Base-by-base conservation (phyloP, 2,888 invertebrate species). In the Drosophila testacea region DNA sequence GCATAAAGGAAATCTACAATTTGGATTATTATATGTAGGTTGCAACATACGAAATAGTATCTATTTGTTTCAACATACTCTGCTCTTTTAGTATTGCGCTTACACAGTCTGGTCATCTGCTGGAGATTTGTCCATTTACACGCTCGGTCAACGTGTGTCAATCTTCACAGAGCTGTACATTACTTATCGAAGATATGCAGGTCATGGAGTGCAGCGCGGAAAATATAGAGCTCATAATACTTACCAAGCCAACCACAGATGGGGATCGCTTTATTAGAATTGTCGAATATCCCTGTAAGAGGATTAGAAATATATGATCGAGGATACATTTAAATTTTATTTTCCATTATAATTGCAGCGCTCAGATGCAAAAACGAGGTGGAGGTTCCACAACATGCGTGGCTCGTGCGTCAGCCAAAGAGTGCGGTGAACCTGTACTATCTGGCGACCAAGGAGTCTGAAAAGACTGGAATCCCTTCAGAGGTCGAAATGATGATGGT, bases 401-500 rank as follows among this genome's bases (percentile, higher is more conserved):
- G 93, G 93, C 78, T 93, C 0, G 91, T 92, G 1, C 81, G 87
- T 4, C 93, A 93, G 72, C 90, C 92, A 2, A 92, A 92, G 63
- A 82, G 89, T 62, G 90, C 92, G 0, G 89, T 92, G 7, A 93
- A 92, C 79, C 79, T 93, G 11, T 93, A 92, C 61, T 93, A 92
- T 66, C 68, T 93, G 47, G 82, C 84, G 4, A 85, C 91, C 1
- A 83, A 86, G 36, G 67, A 86, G 13, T 34, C 61, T 1, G 87
- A 87, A 57, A 57, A 51, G 0, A 59, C 73, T 3, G 74, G 79
- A 28, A 54, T 90, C 4, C 90, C 92, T 0, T 82, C 90, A 13
- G 86, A 88, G 64, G 90, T 93, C 61, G 91, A 92, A 85, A 91
- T 93, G 90, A 89, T 91, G 75, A 76, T 91, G 32, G 90, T 93